Percentiles rank a stretch among this genome's conserved stretches.
These are phyloP conservation scores for Aradophagus sp. DNA, from an alignment of 1,140 invertebrate genomes.

Conservation along the genomic window DNA sequence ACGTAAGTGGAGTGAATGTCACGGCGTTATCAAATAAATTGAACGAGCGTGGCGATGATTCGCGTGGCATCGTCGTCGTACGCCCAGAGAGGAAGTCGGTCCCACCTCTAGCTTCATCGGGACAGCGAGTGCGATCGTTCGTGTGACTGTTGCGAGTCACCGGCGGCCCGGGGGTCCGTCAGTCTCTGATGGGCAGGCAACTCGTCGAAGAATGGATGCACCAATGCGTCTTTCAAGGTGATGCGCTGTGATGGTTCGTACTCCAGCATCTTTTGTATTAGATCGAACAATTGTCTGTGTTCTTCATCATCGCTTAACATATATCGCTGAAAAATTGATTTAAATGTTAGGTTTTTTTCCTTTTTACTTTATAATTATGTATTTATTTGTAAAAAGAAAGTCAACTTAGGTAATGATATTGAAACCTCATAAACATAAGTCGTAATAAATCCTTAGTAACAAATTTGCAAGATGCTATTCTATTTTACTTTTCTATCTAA, in stretches of 20 bases:
- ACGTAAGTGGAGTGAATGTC: neutral
- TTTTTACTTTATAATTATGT: too few species aligned
- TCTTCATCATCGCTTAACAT: constrained; percentile 91
- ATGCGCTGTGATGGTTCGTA: constrained; percentile 95
- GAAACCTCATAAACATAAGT: too few species aligned
- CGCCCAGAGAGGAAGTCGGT: constrained; percentile 66
- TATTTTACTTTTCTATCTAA: too few species aligned
- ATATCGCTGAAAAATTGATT: constrained; percentile 91
- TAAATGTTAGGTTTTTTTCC: too few species aligned
- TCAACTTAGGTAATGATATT: too few species aligned
- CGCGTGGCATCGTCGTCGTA: constrained; percentile 8
- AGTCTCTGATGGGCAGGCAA: constrained; percentile 84
- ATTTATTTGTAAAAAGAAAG: too few species aligned
- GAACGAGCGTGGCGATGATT: constrained; percentile 2
- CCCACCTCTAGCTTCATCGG: constrained; percentile 76
- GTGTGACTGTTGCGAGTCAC: constrained; percentile 73
- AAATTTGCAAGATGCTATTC: too few species aligned
- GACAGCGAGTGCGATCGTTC: constrained; percentile 79
- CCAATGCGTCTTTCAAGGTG: constrained; percentile 89
- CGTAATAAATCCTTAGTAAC: too few species aligned
- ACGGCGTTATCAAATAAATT: neutral
- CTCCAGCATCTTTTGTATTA: constrained; percentile 96
- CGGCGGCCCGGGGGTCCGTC: constrained; percentile 75
- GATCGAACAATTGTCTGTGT: constrained; percentile 93
- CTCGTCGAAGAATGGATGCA: constrained; percentile 95